Evolutionary conservation across 2,888 invertebrate species (phyloP).

Genomic region (Alsophila aescularia): DNA sequence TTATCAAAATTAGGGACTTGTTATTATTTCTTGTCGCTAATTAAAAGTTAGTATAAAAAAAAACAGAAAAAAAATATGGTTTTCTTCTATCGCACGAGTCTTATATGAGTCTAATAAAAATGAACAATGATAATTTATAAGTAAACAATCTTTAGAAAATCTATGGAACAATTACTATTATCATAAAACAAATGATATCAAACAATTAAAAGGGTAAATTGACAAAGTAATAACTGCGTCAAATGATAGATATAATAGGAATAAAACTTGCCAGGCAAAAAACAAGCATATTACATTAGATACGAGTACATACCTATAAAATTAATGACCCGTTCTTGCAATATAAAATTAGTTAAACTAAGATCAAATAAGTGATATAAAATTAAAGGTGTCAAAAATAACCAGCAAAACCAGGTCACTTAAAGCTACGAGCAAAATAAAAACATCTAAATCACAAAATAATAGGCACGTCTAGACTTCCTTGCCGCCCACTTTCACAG

Average conservation of each 20-base stretch:
- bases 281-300: too few species aligned
- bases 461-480: slow-evolving; percentile 35
- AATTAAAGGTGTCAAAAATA: slow-evolving; percentile 18
- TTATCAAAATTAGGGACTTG: slow-evolving; percentile 9
- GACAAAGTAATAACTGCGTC: too few species aligned
- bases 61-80: not conserved
- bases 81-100: not conserved
- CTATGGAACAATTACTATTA: not conserved
- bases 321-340: too few species aligned
- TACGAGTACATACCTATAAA: too few species aligned
- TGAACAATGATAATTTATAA: not conserved
- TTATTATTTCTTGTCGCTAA: slow-evolving; percentile 7
- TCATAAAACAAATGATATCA: too few species aligned
- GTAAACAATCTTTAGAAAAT: not conserved
- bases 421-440: slow-evolving; percentile 15
- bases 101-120: not conserved
- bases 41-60: not conserved
- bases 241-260: too few species aligned
- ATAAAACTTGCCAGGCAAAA: too few species aligned
- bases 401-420: slow-evolving; percentile 9
- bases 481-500: slow-evolving; percentile 41
- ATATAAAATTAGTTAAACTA: too few species aligned
- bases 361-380: not conserved
- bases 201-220: too few species aligned
- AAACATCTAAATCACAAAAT: slow-evolving; percentile 35